Percentiles rank a stretch among this genome's conserved stretches.
Evolutionary conservation across 2,888 invertebrate species (phyloP).

Genomic region (Cactoblastis cactorum): DNA sequence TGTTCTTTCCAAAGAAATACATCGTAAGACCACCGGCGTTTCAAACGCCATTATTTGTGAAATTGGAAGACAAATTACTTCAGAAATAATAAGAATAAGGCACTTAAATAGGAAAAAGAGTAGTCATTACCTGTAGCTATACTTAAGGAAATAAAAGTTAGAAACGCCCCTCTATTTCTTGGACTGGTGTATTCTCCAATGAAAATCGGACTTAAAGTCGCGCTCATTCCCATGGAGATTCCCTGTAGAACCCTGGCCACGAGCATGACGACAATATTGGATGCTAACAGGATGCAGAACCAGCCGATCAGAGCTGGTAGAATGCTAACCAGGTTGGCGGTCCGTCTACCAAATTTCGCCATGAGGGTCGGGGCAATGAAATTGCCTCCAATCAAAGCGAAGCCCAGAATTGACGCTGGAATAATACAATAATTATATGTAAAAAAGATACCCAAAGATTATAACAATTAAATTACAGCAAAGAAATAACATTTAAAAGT

Average conservation of each 20-base stretch:
- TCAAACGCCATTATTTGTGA: background rate
- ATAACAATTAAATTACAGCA: too few relatives aligned
- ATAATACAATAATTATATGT: too few relatives aligned
- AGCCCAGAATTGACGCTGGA: conserved; percentile 30
- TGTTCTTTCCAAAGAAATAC: background rate
- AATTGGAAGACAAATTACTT: background rate
- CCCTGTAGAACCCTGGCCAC: conserved; percentile 39
- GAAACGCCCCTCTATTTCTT: conserved; percentile 71
- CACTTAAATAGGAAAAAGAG: too few relatives aligned
- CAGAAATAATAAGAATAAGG: too few relatives aligned
- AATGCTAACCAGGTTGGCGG: conserved; percentile 54
- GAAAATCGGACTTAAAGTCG: conserved; percentile 53
- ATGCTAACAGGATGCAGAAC: conserved; percentile 42
- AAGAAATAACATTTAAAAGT: too few relatives aligned
- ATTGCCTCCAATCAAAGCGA: conserved; percentile 28
- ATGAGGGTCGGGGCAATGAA: conserved; percentile 39
- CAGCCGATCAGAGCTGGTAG: conserved; percentile 64
- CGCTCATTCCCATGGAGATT: conserved; percentile 56
- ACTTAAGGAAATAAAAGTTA: conserved; percentile 71
- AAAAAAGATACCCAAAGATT: too few relatives aligned
- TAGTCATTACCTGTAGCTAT: conserved; percentile 51
- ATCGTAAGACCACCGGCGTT: too few relatives aligned
- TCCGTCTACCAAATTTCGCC: conserved; percentile 65
- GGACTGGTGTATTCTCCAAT: conserved; percentile 70
- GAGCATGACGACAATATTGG: conserved; percentile 38